phyloP scores from a whole-genome alignment of 2,888 invertebrate genomes.

The Xylota segnis region DNA sequence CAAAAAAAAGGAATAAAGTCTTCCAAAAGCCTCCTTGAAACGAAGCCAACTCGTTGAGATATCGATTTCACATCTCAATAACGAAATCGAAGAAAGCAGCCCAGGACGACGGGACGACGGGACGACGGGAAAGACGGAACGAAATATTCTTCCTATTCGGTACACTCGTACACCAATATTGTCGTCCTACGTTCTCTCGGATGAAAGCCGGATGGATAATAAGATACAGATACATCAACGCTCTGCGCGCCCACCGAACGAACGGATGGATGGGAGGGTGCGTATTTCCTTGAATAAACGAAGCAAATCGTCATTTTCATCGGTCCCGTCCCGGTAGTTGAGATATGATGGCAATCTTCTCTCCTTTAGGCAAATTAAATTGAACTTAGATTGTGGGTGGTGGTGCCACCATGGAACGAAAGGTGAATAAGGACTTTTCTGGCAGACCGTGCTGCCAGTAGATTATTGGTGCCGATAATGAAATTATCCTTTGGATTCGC shows the following conservation, averaged over 20 bases:
- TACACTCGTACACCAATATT: slow-evolving; percentile 30
- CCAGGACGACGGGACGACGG: slow-evolving; percentile 38
- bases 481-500: slow-evolving; percentile 42
- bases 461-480: slow-evolving; percentile 57
- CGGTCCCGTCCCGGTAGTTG: slow-evolving; percentile 48
- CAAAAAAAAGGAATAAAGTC: slow-evolving; percentile 15
- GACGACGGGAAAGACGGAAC: slow-evolving; percentile 41
- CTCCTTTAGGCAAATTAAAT: slow-evolving; percentile 70
- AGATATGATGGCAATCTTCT: slow-evolving; percentile 65
- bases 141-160: background rate
- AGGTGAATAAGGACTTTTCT: slow-evolving; percentile 34
- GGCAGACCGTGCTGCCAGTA: background rate
- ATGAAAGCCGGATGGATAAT: slow-evolving; percentile 29
- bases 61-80: slow-evolving; percentile 72
- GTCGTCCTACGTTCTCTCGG: slow-evolving; percentile 33
- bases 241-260: background rate
- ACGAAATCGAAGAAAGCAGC: slow-evolving; percentile 45
- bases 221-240: slow-evolving; percentile 25
- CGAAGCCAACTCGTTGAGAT: slow-evolving; percentile 52
- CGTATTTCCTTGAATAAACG: slow-evolving; percentile 66
- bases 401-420: background rate
- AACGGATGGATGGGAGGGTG: slow-evolving; percentile 18
- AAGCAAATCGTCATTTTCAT: slow-evolving; percentile 59
- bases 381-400: slow-evolving; percentile 59
- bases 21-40: background rate